Conservation (phyloP, 2,888 invertebrate species). For the Platycheirus albimanus region DNA sequence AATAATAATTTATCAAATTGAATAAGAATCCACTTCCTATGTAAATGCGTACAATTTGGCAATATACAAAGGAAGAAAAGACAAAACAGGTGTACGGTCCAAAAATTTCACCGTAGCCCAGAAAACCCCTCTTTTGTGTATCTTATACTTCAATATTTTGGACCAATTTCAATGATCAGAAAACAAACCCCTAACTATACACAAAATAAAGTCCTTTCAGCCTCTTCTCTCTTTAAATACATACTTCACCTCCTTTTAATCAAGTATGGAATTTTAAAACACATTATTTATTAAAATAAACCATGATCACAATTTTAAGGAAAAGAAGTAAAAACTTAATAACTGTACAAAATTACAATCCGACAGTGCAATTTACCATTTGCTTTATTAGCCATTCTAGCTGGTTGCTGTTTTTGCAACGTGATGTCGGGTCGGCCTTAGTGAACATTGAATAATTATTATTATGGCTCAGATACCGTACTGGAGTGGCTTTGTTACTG, state of each 20-base stretch:
- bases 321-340: slow-evolving; percentile 35
- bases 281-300: slow-evolving; percentile 49
- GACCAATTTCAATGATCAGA: too few relatives aligned
- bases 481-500: not conserved
- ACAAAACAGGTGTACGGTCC: too few relatives aligned
- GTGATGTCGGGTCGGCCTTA: not conserved
- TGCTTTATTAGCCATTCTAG: slow-evolving; percentile 48
- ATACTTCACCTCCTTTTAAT: slow-evolving; percentile 13
- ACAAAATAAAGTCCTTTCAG: too few relatives aligned
- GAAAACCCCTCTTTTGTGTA: too few relatives aligned
- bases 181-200: too few relatives aligned
- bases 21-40: too few relatives aligned
- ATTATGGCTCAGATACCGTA: slow-evolving; percentile 3
- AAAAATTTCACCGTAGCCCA: too few relatives aligned
- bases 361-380: slow-evolving; percentile 60
- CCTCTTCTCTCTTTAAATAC: too few relatives aligned
- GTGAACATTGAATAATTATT: not conserved
- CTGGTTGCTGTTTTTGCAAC: slow-evolving; percentile 11
- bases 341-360: slow-evolving; percentile 68
- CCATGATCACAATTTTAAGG: slow-evolving; percentile 21
- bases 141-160: too few relatives aligned
- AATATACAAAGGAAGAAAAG: too few relatives aligned
- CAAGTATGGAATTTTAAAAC: slow-evolving; percentile 5
- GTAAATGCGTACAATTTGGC: too few relatives aligned
- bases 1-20: too few relatives aligned